A percentile compares a stretch with the other conserved stretches of the same genome.
Conservation (phyloP, 2,113 vertebrate genomes). For the Motacilla alba region DNA sequence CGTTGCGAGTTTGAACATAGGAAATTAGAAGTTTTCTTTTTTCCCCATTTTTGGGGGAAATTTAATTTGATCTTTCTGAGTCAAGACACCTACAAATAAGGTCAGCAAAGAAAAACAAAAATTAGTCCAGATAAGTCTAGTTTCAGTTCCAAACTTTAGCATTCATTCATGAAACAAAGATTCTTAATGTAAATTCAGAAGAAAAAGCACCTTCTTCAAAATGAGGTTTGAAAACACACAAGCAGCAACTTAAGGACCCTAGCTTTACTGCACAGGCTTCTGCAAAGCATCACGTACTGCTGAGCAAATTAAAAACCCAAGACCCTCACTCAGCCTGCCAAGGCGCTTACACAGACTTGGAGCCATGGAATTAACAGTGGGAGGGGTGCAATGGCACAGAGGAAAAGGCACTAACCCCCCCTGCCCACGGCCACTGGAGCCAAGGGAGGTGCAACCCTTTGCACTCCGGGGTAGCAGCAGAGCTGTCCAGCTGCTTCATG, state of each 20-base stretch:
- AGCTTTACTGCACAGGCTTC: slow-evolving; percentile 25
- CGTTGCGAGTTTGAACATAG: neutral
- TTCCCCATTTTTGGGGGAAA: neutral
- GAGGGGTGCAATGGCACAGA: fast-evolving
- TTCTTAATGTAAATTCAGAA: neutral
- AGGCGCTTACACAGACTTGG: neutral
- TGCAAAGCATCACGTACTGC: neutral
- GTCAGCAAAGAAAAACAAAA: neutral
- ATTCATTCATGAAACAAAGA: neutral
- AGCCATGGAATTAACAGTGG: neutral
- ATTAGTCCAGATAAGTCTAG: neutral
- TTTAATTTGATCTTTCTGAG: neutral
- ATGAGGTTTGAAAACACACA: neutral
- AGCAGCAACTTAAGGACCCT: neutral
- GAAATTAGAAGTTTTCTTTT: neutral
- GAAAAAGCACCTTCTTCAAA: neutral
- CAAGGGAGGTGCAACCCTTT: neutral
- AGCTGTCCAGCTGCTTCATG: neutral
- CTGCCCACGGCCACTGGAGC: fast-evolving
- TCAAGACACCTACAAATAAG: neutral
- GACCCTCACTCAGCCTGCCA: neutral
- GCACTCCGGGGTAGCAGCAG: fast-evolving
- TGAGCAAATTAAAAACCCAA: neutral
- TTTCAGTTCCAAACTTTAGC: neutral
- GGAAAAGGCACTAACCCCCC: neutral